phyloP scores from a whole-genome alignment of 2,888 invertebrate genomes.

The Latheticus oryzae region DNA sequence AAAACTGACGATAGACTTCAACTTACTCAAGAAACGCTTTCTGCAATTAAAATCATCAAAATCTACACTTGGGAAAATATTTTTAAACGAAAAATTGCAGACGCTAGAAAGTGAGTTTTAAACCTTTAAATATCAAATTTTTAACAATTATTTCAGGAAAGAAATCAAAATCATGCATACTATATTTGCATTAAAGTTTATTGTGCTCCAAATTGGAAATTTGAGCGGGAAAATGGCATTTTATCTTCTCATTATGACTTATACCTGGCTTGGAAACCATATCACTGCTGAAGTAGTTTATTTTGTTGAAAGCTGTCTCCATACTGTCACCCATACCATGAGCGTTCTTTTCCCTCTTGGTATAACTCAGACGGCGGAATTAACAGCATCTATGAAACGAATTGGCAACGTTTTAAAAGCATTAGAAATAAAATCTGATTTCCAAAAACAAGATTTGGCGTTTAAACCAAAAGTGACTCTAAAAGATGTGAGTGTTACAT shows the following conservation, averaged over 20 bases:
- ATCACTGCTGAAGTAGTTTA: slow-evolving; percentile 40
- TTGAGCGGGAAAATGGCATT: slow-evolving; percentile 36
- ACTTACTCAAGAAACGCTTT: slow-evolving; percentile 55
- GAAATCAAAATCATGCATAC: slow-evolving; percentile 51
- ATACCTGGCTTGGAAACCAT: slow-evolving; percentile 36
- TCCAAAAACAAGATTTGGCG: slow-evolving; percentile 38
- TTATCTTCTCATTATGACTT: slow-evolving; percentile 39
- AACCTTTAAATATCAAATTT: too few relatives aligned
- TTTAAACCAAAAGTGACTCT: slow-evolving; percentile 49
- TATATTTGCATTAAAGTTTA: slow-evolving; percentile 39
- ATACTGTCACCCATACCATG: slow-evolving; percentile 23
- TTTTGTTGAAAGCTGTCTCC: slow-evolving; percentile 31
- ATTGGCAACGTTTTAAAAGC: slow-evolving; percentile 70
- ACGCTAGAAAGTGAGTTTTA: slow-evolving; percentile 56
- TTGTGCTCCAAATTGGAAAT: slow-evolving; percentile 25
- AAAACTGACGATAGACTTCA: slow-evolving; percentile 56
- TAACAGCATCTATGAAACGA: slow-evolving; percentile 77
- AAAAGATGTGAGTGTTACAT: slow-evolving; percentile 48
- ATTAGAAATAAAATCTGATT: slow-evolving; percentile 58
- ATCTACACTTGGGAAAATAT: slow-evolving; percentile 59
- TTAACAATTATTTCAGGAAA: slow-evolving; percentile 50
- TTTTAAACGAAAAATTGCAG: slow-evolving; percentile 67
- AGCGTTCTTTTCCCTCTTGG: slow-evolving; percentile 79
- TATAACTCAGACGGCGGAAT: slow-evolving; percentile 82
- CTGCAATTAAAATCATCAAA: slow-evolving; percentile 57